Evolutionary conservation across 1,140 invertebrate genomes (phyloP), one percentile per base, ranked within the genome.

Genomic region (Amphibalanus amphitrite): DNA sequence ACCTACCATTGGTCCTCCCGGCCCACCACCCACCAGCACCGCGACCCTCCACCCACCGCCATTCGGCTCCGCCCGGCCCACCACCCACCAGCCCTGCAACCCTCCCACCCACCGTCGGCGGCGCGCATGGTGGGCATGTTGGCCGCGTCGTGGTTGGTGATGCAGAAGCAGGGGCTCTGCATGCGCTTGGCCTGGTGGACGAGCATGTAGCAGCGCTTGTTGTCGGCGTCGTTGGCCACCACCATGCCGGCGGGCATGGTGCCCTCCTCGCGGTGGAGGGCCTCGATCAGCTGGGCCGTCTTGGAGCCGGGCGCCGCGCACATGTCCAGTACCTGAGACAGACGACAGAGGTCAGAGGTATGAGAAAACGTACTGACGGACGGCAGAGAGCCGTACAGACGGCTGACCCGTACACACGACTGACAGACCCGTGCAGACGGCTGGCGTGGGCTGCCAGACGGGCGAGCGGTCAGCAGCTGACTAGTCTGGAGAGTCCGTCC

Each of bases 271-370:
- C 86, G 85, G 82, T 99, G 95, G 73, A 99, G 83, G 77, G 92
- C 89, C 82, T 99, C 97, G 77, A 99, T 94, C 0, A 99, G 80
- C 82, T 99, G 97, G 25, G 95, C 93, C 29, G 97, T 99, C 83
- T 99, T 99, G 3, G 94, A 97, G 0, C 96, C 96, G 1, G 97
- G 96, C 26, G 96, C 95, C 17, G 96, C 96, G 84, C 96, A 99
- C 93, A 98, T 95, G 78, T 99, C 96, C 71, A 99, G 80, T 33
- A 97, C 87, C 90, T 93, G 75, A 30, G 73, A 75, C 73, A 75
- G 73, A 68, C 76, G 73, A 75, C 33, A 38, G 33, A 4, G n/a
- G n/a, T 15, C 33, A 73, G 38, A 72, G 70, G 74, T 26, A 74
- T 68, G 15, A 6, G n/a, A n/a, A n/a, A n/a, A n/a, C n/a, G n/a